Percentiles rank a stretch among this genome's conserved stretches.
Evolutionary conservation across 2,113 vertebrate species (phyloP).

Genomic region (Calidris pugnax): DNA sequence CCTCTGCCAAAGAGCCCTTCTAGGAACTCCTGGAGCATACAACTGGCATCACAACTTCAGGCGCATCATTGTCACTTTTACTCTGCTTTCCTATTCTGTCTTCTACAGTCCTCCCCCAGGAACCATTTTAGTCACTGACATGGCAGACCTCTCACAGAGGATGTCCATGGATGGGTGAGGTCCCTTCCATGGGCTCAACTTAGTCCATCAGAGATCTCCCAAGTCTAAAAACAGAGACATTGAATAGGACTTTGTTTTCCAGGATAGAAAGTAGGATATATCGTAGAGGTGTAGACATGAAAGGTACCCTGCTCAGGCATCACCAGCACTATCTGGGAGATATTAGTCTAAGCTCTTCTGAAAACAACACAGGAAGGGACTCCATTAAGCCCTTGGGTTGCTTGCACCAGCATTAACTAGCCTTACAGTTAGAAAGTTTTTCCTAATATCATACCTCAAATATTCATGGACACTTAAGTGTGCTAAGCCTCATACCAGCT

Average conservation of each 20-base stretch:
- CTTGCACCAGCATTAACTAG: not conserved
- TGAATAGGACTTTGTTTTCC: not conserved
- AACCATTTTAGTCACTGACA: not conserved
- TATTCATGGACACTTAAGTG: not conserved
- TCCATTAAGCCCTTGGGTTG: not conserved
- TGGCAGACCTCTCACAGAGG: not conserved
- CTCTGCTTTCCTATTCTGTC: not conserved
- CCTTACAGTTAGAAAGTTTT: not conserved
- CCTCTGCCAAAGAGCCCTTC: not conserved
- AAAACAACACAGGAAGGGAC: not conserved
- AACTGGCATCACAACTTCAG: not conserved
- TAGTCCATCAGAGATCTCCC: not conserved
- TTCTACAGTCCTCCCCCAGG: not conserved
- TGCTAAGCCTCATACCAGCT: conserved; percentile 27
- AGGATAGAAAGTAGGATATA: not conserved
- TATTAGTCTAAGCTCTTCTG: not conserved
- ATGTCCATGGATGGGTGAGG: not conserved
- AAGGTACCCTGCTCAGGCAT: not conserved
- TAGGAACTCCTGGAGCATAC: not conserved
- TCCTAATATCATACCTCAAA: conserved; percentile 26
- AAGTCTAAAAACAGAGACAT: not conserved
- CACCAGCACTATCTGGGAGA: not conserved
- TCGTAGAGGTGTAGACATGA: not conserved
- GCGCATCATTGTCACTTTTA: not conserved
- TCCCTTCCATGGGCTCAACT: not conserved